Percentiles rank a stretch among this genome's conserved stretches.
Conservation (phyloP, 2,888 invertebrate species). For the Thereva unica region DNA sequence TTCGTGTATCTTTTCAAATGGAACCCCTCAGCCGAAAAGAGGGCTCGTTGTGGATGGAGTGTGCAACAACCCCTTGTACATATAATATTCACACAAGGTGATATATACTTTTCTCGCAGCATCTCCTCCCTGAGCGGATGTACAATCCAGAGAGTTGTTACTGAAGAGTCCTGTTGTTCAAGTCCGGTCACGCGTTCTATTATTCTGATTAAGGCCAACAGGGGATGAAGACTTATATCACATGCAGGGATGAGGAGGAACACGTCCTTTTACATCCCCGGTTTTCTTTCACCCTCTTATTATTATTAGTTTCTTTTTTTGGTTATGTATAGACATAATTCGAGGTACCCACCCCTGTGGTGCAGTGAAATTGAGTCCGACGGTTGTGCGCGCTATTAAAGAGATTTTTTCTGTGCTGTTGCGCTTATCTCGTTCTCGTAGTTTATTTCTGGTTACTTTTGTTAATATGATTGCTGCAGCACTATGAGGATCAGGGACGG, state of each 20-base stretch:
- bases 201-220: constrained; percentile 32
- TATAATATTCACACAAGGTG: too few relatives aligned
- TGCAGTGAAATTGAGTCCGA: constrained; percentile 27
- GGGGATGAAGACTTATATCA: constrained; percentile 25
- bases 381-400: constrained; percentile 12
- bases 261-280: too few relatives aligned
- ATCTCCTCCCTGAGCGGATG: neutral
- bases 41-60: constrained; percentile 3
- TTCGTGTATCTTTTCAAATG: neutral
- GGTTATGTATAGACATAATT: constrained; percentile 16
- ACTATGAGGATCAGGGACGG: neutral
- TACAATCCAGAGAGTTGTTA: neutral
- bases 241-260: neutral
- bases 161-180: constrained; percentile 22
- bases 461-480: constrained; percentile 25
- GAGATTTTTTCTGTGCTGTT: constrained; percentile 4
- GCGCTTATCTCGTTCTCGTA: neutral
- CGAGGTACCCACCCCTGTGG: neutral
- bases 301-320: constrained; percentile 1
- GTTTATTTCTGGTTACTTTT: constrained; percentile 27
- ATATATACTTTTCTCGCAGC: neutral
- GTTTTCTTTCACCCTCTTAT: constrained; percentile 12
- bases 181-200: constrained; percentile 32
- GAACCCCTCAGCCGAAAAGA: neutral
- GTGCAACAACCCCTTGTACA: constrained; percentile 11